Evolutionary conservation across 1,140 invertebrate genomes (phyloP), one percentile per base, ranked within the genome.

Genomic region (Bombus sylvicola): DNA sequence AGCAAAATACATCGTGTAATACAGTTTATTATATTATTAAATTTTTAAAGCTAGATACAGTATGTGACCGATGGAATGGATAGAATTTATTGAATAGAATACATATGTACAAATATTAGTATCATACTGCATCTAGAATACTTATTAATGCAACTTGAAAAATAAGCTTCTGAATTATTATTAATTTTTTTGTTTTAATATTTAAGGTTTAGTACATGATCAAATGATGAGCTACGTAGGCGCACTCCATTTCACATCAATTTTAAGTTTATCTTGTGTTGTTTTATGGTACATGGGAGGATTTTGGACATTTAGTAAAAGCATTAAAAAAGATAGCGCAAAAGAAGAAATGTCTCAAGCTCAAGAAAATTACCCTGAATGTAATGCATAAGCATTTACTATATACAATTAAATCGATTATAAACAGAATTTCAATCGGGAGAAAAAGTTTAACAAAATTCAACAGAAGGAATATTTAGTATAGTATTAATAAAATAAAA

Each of bases 161-260:
- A 22, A 53, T 53, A 53, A 53, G 18, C 18, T 53, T 53, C 6
- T 53, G 18, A 2, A 53, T 22, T 53, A 53, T 53, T 53, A 53
- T 53, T 53, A 53, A 53, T 53, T 53, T 22, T 53, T 53, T 53
- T 53, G 18, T 22, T 53, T 53, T 53, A 53, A 53, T 31, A 0
- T 90, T 82, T 72, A n/a, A 95, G 94, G 94, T 84, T 75, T 92
- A 37, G 87, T 94, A 1, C 94, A 94, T 34, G 94, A 95, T 81
- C 31, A 77, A 31, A 91, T 78, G 3, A 79, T 91, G 39, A 93
- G 92, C 34, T 94, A 94, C 57, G 83, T 93, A 12, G 59, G 75
- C 43, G 89, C 90, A 12, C 82, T 91, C 9, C 83, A 91, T 66
- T 87, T 91, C 31, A 92, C 94, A 3, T 93, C 94, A 1, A 18